Percentiles rank a stretch among this genome's conserved stretches.
phyloP scores from a whole-genome alignment of 1,140 invertebrate species.

The Aphelenchoides besseyi region DNA sequence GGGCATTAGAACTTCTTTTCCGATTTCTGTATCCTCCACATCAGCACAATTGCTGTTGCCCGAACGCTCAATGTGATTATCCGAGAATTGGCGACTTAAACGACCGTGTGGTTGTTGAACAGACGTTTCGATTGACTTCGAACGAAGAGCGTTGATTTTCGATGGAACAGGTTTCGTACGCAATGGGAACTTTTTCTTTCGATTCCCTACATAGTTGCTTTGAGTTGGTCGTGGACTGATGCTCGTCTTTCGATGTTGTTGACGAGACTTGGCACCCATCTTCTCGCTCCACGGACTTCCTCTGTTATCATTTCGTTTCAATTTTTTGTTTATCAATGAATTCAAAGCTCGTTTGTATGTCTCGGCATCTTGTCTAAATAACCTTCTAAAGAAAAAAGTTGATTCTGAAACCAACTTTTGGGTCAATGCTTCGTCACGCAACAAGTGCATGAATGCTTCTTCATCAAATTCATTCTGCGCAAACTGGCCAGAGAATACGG shows the following conservation, averaged over 20 bases:
- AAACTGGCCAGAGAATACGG: not conserved
- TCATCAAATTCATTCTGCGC: conserved; percentile 6
- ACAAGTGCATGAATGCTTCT: not conserved
- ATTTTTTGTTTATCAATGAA: not conserved
- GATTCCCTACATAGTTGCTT: not conserved
- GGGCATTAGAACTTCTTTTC: conserved; percentile 14
- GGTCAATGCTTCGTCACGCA: conserved; percentile 2
- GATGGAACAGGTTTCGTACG: not conserved
- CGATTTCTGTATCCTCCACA: not conserved
- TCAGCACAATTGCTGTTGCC: not conserved
- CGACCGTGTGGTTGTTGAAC: not conserved
- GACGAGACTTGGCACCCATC: not conserved
- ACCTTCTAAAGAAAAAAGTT: not conserved
- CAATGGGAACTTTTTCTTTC: conserved; percentile 3
- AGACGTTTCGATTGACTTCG: conserved; percentile 8
- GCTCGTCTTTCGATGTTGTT: conserved; percentile 10
- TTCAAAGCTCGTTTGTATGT: conserved; percentile 6
- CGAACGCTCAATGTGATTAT: not conserved
- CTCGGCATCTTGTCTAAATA: conserved; percentile 14
- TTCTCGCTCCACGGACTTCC: conserved; percentile 12
- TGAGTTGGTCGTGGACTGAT: not conserved
- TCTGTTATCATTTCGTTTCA: not conserved
- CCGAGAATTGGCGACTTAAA: not conserved
- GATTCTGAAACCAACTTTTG: conserved; percentile 6
- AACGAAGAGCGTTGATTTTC: not conserved